A percentile compares a stretch with the other conserved stretches of the same genome.
Evolutionary conservation across 2,113 vertebrate species (phyloP).

Genomic region (Oreochromis aureus): DNA sequence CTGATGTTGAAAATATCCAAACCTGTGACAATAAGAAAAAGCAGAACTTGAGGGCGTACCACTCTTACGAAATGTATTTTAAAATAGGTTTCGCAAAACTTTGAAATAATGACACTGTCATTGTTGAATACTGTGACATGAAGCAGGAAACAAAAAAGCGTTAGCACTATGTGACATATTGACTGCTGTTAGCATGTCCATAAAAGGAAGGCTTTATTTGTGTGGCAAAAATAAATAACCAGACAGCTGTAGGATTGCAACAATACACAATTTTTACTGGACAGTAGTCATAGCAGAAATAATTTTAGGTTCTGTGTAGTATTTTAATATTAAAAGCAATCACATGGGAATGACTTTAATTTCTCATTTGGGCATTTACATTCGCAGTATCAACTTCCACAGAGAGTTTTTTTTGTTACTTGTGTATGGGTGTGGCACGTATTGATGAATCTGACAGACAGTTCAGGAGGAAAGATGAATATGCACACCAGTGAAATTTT

Average conservation of each 20-base stretch:
- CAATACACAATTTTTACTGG: neutral
- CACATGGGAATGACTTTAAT: neutral
- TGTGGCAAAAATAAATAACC: neutral
- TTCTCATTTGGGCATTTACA: neutral
- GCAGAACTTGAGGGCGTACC: too few species aligned
- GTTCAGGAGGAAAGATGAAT: neutral
- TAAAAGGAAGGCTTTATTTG: neutral
- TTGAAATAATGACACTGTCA: too few species aligned
- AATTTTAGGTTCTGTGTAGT: neutral
- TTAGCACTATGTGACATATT: neutral
- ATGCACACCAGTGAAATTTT: rapidly evolving
- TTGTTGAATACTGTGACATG: too few species aligned
- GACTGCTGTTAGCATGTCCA: neutral
- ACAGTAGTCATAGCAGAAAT: neutral
- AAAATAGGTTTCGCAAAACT: too few species aligned
- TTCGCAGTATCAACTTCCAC: neutral
- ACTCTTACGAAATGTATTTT: too few species aligned
- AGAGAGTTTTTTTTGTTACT: neutral
- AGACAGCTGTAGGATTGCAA: neutral
- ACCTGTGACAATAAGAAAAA: too few species aligned
- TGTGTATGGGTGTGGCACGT: neutral
- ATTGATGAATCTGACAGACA: neutral
- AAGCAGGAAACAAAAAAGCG: neutral
- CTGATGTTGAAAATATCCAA: too few species aligned
- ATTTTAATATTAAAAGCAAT: neutral